Percentiles rank a stretch among this genome's conserved stretches.
phyloP scores from a whole-genome alignment of 2,113 vertebrate species.

The Elephantulus edwardii region DNA sequence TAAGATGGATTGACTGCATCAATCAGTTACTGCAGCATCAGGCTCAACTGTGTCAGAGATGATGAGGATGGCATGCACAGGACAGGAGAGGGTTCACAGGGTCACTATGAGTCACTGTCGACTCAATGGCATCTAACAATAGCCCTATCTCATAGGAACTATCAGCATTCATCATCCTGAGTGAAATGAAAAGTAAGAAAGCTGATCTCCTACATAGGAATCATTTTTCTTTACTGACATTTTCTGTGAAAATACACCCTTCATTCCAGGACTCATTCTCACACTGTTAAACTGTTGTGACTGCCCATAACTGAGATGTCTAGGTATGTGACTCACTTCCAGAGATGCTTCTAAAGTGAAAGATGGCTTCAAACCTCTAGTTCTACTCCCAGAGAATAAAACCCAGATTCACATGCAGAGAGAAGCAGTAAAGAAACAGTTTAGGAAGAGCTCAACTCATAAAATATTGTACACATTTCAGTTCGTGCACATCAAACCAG shows the following conservation, averaged over 20 bases:
- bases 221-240: background rate
- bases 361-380: background rate
- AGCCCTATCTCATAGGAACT: background rate
- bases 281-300: background rate
- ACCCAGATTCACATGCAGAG: background rate
- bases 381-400: constrained; percentile 4
- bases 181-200: background rate
- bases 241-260: background rate
- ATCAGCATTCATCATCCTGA: background rate
- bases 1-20: too few species aligned
- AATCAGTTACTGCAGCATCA: too few species aligned
- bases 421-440: background rate
- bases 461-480: background rate
- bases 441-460: constrained; percentile 20
- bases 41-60: too few species aligned
- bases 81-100: too few species aligned
- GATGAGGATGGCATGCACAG: too few species aligned
- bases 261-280: background rate
- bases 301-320: background rate
- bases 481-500: constrained; percentile 4
- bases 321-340: background rate
- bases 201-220: background rate
- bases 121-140: too few species aligned
- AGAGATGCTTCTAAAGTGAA: background rate
- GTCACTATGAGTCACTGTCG: too few species aligned